Conservation (phyloP, 2,113 vertebrate species). For the Lontra canadensis region DNA sequence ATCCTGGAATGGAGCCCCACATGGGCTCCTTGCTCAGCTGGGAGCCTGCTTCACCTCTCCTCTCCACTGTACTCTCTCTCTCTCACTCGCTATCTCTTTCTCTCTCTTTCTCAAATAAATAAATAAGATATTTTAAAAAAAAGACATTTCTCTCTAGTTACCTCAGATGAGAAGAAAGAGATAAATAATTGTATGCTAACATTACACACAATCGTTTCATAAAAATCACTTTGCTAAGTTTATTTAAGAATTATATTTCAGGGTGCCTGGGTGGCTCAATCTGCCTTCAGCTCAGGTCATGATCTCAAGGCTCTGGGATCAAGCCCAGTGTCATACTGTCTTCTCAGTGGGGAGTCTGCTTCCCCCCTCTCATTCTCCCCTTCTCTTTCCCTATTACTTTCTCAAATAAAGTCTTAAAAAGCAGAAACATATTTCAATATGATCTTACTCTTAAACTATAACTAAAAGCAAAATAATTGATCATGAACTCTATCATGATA, state of each 20-base stretch:
- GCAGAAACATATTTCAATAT: neutral
- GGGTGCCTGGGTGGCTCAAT: neutral
- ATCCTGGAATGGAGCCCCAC: too few species aligned
- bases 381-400: too few species aligned
- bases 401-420: too few species aligned
- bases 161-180: neutral
- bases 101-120: too few species aligned
- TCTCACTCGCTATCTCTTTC: too few species aligned
- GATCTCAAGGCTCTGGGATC: neutral
- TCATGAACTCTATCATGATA: neutral
- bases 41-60: too few species aligned
- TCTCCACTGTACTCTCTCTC: too few species aligned
- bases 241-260: neutral
- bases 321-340: neutral
- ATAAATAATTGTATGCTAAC: neutral
- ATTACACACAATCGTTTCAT: neutral
- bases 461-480: neutral
- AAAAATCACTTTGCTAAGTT: neutral
- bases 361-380: neutral
- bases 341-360: neutral
- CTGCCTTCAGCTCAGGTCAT: neutral
- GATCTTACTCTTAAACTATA: neutral
- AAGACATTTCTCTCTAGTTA: neutral
- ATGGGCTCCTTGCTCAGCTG: too few species aligned
- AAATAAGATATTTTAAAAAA: too few species aligned